Base-by-base conservation (phyloP, 2,113 vertebrate genomes). In the Chascanopsetta lugubris region DNA sequence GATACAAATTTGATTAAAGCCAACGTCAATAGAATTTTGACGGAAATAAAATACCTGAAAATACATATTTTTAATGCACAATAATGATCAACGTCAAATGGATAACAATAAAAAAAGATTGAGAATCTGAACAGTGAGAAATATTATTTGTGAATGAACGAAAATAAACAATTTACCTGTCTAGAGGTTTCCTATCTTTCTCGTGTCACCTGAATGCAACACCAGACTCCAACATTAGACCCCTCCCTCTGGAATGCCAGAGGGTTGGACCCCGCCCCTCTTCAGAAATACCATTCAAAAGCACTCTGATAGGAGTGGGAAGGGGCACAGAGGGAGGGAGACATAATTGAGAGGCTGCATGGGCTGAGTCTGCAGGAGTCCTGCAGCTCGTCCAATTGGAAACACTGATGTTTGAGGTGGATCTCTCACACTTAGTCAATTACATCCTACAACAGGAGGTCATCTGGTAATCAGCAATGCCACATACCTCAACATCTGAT, bases 161-260 rank as follows among this genome's bases (percentile, higher is more conserved):
- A 11, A 34, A n/a, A n/a, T n/a, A n/a, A n/a, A n/a, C n/a, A n/a
- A n/a, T n/a, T n/a, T n/a, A n/a, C n/a, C n/a, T n/a, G n/a, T n/a
- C n/a, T n/a, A n/a, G n/a, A n/a, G 5, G 51, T 65, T 72, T 78
- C 63, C 68, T 20, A 56, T 32, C 6, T 60, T 63, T 57, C n/a
- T 2, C 6, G 27, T 38, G 18, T 27, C 20, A 46, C 59, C 0
- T 69, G 75, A 84, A 87, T 27, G 71, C 68, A 83, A 26, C 84
- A 82, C 45, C 0, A 30, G 3, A 5, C 26, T 57, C 27, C 30
- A 66, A 43, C 27, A 27, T 34, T 6, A 56, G 30, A 43, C 43
- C 43, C 54, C 79, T 38, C 76, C 79, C 61, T 17, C 49, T 55
- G 75, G 79, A 76, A 84, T 85, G 75, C 53, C 53, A 63, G 36